phyloP scores from a whole-genome alignment of 92 coral and sea anemone genomes.

The Parazoanthus swiftii region DNA sequence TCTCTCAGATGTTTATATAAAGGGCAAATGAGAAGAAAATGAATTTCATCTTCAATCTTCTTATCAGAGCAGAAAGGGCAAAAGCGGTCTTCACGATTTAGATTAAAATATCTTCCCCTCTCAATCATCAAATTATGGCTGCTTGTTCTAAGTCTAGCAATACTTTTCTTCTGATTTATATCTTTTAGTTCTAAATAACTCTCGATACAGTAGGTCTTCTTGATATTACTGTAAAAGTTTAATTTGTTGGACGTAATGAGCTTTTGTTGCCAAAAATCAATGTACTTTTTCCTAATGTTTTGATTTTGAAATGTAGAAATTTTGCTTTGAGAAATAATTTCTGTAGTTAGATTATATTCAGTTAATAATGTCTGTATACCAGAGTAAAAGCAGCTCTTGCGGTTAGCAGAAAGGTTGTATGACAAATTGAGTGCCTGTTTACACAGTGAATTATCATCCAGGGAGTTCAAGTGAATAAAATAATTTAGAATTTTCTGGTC shows the following conservation, averaged over 20 bases:
- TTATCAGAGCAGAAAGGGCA: too few species aligned
- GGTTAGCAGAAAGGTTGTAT: not conserved
- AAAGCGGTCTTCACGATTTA: too few species aligned
- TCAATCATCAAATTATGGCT: not conserved
- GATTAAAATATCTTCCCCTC: not conserved
- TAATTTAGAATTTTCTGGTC: too few species aligned
- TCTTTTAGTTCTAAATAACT: constrained; percentile 13
- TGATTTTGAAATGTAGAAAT: not conserved
- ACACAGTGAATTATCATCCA: not conserved
- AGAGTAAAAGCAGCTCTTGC: not conserved
- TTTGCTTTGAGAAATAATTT: not conserved
- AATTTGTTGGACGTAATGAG: not conserved
- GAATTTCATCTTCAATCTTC: too few species aligned
- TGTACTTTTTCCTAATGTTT: constrained; percentile 1
- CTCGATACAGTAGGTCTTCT: constrained; percentile 12
- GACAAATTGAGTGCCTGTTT: not conserved
- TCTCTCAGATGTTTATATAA: not conserved
- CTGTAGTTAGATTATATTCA: not conserved
- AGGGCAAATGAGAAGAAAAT: not conserved
- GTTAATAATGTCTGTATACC: not conserved
- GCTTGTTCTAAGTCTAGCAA: constrained; percentile 9
- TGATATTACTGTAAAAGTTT: not conserved
- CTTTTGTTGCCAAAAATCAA: not conserved
- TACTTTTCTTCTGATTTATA: not conserved
- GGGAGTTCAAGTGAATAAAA: not conserved